phyloP scores from a whole-genome alignment of 2,888 invertebrate species.

The Bembecia ichneumoniformis region DNA sequence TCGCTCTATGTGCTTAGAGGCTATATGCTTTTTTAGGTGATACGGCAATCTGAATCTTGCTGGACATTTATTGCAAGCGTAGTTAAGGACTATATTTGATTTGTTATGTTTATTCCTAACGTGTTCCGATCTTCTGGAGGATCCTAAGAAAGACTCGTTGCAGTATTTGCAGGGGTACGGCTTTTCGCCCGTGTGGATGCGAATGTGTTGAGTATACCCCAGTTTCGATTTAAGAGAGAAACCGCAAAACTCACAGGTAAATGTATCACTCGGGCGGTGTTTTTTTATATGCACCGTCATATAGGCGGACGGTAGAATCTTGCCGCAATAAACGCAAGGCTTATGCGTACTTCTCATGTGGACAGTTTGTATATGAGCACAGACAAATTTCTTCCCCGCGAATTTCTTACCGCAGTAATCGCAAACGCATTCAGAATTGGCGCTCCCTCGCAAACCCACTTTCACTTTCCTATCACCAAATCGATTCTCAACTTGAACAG shows the following conservation, averaged over 20 bases:
- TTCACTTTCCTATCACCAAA: conserved; percentile 27
- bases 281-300: conserved; percentile 50
- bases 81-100: conserved; percentile 26
- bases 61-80: conserved; percentile 40
- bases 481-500: conserved; percentile 32
- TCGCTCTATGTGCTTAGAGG: conserved; percentile 26
- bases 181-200: conserved; percentile 51
- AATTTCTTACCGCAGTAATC: conserved; percentile 54
- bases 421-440: conserved; percentile 40
- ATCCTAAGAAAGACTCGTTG: conserved; percentile 45
- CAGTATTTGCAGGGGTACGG: conserved; percentile 47
- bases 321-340: conserved; percentile 50
- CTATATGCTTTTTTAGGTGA: conserved; percentile 37
- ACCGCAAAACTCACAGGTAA: conserved; percentile 41
- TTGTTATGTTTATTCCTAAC: conserved; percentile 35
- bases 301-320: conserved; percentile 44
- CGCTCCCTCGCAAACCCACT: conserved; percentile 45
- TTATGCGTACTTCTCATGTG: conserved; percentile 50
- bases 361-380: conserved; percentile 56
- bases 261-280: conserved; percentile 25
- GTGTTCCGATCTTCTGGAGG: conserved; percentile 51
- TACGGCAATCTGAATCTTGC: conserved; percentile 44
- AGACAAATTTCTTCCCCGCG: conserved; percentile 44
- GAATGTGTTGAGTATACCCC: conserved; percentile 47
- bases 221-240: conserved; percentile 37